These are phyloP conservation scores for Calliphora vicina DNA, from an alignment of 1,140 invertebrate genomes.

Conservation along the genomic window DNA sequence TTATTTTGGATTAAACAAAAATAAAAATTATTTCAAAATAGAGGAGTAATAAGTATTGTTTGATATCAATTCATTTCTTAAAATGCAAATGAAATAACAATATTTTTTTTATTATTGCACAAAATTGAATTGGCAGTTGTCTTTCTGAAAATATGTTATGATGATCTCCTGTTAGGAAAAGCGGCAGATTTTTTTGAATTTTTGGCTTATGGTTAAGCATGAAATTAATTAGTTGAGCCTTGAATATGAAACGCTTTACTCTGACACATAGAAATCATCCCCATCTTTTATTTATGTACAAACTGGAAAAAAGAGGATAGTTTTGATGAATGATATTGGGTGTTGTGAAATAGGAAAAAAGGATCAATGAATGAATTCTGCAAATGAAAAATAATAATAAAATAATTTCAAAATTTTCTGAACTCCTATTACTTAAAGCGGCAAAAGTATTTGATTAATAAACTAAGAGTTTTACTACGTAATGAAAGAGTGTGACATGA, in stretches of 20 bases:
- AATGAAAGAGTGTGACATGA: no score
- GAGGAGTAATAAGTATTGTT: not conserved
- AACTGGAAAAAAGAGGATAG: not conserved
- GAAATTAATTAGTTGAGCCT: not conserved
- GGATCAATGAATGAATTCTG: not conserved
- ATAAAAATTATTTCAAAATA: no score
- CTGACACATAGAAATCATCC: not conserved
- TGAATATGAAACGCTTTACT: no score
- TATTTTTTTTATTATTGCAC: not conserved
- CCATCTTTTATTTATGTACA: not conserved
- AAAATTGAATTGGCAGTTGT: not conserved
- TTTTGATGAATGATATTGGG: not conserved
- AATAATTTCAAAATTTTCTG: no score
- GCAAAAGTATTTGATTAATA: no score
- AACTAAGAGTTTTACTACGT: no score
- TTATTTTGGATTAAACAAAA: not conserved
- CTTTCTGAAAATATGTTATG: not conserved
- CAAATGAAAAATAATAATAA: no score
- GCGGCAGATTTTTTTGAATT: slow-evolving; percentile 14
- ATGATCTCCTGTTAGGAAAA: slow-evolving; percentile 5
- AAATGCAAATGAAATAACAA: not conserved
- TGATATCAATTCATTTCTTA: not conserved
- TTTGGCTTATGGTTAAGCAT: not conserved
- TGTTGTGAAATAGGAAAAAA: not conserved
- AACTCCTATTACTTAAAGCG: no score